Evolutionary conservation across 92 coral and sea anemone species (phyloP).

Genomic region (Montipora capitata): DNA sequence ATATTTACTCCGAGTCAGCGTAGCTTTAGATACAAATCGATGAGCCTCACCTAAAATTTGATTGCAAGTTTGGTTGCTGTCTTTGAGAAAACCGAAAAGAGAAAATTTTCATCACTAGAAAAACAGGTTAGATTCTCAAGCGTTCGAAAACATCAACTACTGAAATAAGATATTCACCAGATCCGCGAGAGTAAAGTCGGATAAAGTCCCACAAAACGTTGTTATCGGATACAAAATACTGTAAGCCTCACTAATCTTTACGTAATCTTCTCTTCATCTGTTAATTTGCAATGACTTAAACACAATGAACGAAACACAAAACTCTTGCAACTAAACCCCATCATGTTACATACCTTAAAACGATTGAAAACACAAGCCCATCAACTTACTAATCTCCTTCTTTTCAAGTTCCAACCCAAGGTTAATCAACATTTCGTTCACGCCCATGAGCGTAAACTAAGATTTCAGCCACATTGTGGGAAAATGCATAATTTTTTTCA

Average conservation of each 20-base stretch:
- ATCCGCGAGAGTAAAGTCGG: neutral
- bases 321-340: neutral
- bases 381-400: slow-evolving; percentile 30
- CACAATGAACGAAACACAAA: neutral
- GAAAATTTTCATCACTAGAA: neutral
- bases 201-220: slow-evolving; percentile 2
- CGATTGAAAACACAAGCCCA: neutral
- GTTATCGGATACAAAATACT: neutral
- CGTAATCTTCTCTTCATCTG: neutral
- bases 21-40: too few relatives aligned
- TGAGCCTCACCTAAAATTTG: too few relatives aligned
- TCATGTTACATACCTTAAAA: neutral
- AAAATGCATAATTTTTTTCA: too few relatives aligned
- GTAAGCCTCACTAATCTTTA: neutral
- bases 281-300: neutral
- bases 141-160: neutral
- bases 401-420: slow-evolving; percentile 2
- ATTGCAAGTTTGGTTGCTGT: too few relatives aligned
- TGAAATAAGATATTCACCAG: neutral
- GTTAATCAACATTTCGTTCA: slow-evolving; percentile 3
- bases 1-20: neutral
- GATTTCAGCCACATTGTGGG: slow-evolving; percentile 7
- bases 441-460: neutral
- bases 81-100: neutral
- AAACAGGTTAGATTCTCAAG: neutral